phyloP scores from a whole-genome alignment of 2,888 invertebrate genomes.

The Pedicia rivosa region DNA sequence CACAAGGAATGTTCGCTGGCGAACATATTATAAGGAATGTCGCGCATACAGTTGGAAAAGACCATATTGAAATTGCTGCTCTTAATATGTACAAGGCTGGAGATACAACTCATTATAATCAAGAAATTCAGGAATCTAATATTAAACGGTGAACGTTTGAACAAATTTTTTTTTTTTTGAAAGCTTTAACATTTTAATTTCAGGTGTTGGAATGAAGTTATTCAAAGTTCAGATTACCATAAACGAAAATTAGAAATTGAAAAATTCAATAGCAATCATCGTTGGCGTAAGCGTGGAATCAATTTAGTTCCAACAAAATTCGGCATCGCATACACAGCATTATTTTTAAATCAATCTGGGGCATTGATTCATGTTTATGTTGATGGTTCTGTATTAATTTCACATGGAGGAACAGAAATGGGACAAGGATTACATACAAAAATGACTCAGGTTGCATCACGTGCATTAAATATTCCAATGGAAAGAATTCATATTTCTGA shows the following conservation, averaged over 20 bases:
- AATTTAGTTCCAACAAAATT: conserved; percentile 68
- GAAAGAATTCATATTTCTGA: conserved; percentile 67
- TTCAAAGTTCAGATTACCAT: conserved; percentile 45
- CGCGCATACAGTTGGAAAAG: conserved; percentile 49
- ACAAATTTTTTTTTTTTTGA: neutral
- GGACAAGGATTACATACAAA: conserved; percentile 94
- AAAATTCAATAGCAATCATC: conserved; percentile 58
- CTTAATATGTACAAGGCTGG: conserved; percentile 71
- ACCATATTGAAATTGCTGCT: conserved; percentile 44
- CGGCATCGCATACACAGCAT: conserved; percentile 65
- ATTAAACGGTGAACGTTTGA: too few species aligned
- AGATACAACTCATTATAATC: conserved; percentile 60
- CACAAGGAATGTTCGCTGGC: conserved; percentile 77
- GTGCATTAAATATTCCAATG: conserved; percentile 48
- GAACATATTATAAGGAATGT: conserved; percentile 66
- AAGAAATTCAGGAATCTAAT: conserved; percentile 55
- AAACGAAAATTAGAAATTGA: conserved; percentile 41
- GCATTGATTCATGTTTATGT: conserved; percentile 75
- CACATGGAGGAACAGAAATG: conserved; percentile 93
- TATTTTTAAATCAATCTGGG: conserved; percentile 69
- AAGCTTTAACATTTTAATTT: too few species aligned
- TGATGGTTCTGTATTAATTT: conserved; percentile 76
- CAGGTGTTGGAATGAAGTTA: conserved; percentile 66
- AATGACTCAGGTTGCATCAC: conserved; percentile 82
- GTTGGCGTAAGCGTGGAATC: conserved; percentile 78